These are phyloP conservation scores for Eurois occulta DNA, from an alignment of 2,888 invertebrate species.

Conservation along the genomic window DNA sequence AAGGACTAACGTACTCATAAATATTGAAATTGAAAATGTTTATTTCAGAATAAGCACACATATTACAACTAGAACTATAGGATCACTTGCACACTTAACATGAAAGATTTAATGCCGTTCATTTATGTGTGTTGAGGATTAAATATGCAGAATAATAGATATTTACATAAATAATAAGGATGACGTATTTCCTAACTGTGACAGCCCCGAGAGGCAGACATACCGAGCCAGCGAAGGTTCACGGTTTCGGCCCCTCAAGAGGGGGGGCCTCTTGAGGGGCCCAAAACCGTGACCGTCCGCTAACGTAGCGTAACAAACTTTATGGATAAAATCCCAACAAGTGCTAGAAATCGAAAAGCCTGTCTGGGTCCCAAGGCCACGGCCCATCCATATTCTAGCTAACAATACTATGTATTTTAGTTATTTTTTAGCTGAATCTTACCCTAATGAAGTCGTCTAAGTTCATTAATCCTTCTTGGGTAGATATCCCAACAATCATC, in stretches of 20 bases:
- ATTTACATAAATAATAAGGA: not conserved
- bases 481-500: conserved; percentile 72
- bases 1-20: too few relatives aligned
- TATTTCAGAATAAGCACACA: too few relatives aligned
- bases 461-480: conserved; percentile 70
- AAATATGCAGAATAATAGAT: not conserved
- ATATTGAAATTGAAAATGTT: too few relatives aligned
- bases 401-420: not conserved
- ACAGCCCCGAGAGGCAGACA: not conserved
- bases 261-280: too few relatives aligned
- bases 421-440: conserved; percentile 29
- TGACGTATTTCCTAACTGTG: not conserved
- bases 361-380: not conserved
- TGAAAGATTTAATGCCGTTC: not conserved
- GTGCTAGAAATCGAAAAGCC: not conserved
- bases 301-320: too few relatives aligned
- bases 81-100: too few relatives aligned
- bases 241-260: too few relatives aligned
- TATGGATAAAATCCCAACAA: not conserved
- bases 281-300: too few relatives aligned
- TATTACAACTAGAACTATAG: too few relatives aligned
- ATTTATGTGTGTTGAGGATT: too few relatives aligned
- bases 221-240: too few relatives aligned
- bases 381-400: too few relatives aligned
- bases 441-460: conserved; percentile 75